Conservation (phyloP, 2,797 vertebrate genomes). For the Rhincodon typus region DNA sequence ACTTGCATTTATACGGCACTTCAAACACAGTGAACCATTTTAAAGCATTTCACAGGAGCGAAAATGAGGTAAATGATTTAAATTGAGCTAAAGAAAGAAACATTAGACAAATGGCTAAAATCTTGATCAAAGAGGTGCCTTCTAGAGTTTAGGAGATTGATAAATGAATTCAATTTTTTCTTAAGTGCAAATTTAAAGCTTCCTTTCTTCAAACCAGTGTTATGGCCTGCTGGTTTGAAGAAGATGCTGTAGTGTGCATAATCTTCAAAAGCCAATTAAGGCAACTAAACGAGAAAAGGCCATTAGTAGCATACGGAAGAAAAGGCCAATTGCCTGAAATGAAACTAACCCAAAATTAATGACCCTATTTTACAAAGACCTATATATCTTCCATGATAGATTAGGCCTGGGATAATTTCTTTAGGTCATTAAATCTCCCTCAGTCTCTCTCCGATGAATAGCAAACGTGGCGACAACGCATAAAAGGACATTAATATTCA, state of each 20-base stretch:
- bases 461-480: not conserved
- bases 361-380: not conserved
- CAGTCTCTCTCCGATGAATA: not conserved
- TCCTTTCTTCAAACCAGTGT: not conserved
- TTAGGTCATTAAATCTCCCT: not conserved
- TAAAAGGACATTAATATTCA: not conserved
- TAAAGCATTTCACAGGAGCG: not conserved
- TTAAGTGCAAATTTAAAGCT: no score
- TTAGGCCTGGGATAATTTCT: constrained; percentile 16
- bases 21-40: not conserved
- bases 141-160: not conserved
- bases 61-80: not conserved
- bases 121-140: not conserved
- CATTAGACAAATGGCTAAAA: not conserved
- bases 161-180: not conserved
- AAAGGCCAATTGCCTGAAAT: not conserved
- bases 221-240: not conserved
- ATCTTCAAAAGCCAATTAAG: constrained; percentile 11
- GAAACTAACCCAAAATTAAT: constrained; percentile 11
- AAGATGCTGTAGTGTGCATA: not conserved
- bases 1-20: not conserved
- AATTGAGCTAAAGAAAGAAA: not conserved
- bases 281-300: not conserved
- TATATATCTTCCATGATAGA: not conserved
- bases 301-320: not conserved